Percentiles rank a stretch among this genome's conserved stretches.
phyloP scores from a whole-genome alignment of 2,888 invertebrate species.

The Thecophora atra region DNA sequence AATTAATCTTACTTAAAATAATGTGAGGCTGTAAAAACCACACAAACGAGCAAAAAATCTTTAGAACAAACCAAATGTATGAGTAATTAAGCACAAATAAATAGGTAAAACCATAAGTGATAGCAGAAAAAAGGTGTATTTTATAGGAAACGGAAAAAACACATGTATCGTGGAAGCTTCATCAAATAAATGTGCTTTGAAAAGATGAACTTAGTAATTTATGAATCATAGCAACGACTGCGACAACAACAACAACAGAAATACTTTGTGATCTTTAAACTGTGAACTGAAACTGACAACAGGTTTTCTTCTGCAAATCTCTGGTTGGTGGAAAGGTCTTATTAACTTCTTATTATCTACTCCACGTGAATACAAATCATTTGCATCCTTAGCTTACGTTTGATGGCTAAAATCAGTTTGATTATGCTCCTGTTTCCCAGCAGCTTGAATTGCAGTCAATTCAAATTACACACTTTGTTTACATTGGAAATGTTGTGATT shows the following conservation, averaged over 20 bases:
- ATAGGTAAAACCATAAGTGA: neutral
- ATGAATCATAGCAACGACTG: slow-evolving; percentile 2
- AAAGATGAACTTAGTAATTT: neutral
- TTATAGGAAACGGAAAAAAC: too few species aligned
- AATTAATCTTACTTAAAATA: too few species aligned
- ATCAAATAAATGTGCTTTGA: neutral
- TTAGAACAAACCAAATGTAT: neutral
- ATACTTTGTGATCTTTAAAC: neutral
- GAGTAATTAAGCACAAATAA: neutral
- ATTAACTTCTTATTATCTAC: too few species aligned
- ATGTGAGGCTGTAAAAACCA: too few species aligned
- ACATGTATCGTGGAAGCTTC: neutral
- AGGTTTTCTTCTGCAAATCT: slow-evolving; percentile 14
- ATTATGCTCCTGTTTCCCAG: neutral
- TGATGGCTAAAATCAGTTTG: neutral
- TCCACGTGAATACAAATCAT: too few species aligned
- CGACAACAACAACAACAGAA: neutral
- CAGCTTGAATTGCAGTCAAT: neutral
- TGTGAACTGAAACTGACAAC: neutral
- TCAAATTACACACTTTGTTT: slow-evolving; percentile 25
- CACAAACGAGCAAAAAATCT: neutral
- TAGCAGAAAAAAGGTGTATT: neutral
- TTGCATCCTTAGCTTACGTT: neutral
- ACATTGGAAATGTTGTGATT: slow-evolving; percentile 18
- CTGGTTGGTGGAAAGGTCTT: too few species aligned